These are phyloP conservation scores for Drosophila ercepeae DNA, from an alignment of 1,140 invertebrate genomes.

Conservation along the genomic window DNA sequence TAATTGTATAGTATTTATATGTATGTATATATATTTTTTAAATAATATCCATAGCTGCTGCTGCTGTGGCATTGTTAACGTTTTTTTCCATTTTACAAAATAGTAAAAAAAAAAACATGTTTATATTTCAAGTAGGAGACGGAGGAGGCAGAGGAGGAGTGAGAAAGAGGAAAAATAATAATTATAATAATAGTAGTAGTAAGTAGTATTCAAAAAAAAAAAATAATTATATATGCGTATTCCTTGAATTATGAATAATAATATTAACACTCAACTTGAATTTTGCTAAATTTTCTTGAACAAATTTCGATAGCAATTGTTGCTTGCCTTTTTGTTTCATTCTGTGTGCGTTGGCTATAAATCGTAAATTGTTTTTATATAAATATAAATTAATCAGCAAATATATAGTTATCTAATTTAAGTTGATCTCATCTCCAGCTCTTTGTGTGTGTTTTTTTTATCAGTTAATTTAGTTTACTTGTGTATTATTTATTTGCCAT, in stretches of 20 bases:
- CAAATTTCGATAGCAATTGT: constrained; percentile 48
- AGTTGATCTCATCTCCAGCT: constrained; percentile 29
- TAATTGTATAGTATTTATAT: constrained; percentile 31
- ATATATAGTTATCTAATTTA: constrained; percentile 34
- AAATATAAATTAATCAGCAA: constrained; percentile 51
- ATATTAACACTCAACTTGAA: constrained; percentile 62
- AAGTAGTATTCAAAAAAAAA: constrained; percentile 31
- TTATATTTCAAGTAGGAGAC: constrained; percentile 11
- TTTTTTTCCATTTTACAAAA: constrained; percentile 25
- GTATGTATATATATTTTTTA: constrained; percentile 46
- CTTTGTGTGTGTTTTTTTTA: background rate
- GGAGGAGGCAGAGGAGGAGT: constrained; percentile 6
- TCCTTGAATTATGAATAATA: constrained; percentile 26
- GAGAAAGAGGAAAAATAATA: constrained; percentile 16
- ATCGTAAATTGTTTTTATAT: constrained; percentile 46
- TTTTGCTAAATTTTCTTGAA: constrained; percentile 70
- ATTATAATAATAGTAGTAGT: constrained; percentile 10
- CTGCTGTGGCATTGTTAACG: constrained; percentile 17
- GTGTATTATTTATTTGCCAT: constrained; percentile 33
- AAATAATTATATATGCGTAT: constrained; percentile 35
- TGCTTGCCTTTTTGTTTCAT: constrained; percentile 7
- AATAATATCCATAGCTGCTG: constrained; percentile 46
- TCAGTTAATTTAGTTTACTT: constrained; percentile 11
- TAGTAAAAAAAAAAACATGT: constrained; percentile 22
- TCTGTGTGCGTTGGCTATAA: constrained; percentile 42